Evolutionary conservation across 2,888 invertebrate species (phyloP).

Genomic region (Nesidiocoris tenuis): DNA sequence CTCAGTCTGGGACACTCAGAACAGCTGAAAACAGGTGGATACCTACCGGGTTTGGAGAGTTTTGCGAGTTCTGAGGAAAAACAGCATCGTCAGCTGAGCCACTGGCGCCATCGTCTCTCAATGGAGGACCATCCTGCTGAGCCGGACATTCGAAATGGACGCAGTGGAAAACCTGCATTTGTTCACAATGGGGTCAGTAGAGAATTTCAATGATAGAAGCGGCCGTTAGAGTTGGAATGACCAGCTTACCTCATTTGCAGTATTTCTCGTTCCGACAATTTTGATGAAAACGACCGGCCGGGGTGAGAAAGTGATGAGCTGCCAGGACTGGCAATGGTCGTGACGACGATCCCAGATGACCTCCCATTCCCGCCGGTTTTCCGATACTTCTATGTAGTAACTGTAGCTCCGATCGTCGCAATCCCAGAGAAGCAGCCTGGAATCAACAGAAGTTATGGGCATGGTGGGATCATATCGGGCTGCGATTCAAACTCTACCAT

Average conservation of each 20-base stretch:
- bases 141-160: constrained; percentile 96
- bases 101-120: neutral
- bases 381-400: constrained; percentile 92
- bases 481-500: too few relatives aligned
- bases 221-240: constrained; percentile 56
- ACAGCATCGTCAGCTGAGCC: neutral
- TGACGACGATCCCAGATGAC: constrained; percentile 83
- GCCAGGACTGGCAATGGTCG: constrained; percentile 92
- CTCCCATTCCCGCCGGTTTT: constrained; percentile 90
- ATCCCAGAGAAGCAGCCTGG: constrained; percentile 85
- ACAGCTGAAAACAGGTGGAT: neutral
- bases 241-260: constrained; percentile 92
- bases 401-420: constrained; percentile 93
- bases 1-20: too few relatives aligned
- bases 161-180: constrained; percentile 85
- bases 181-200: neutral
- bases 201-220: neutral
- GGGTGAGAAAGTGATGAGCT: constrained; percentile 79
- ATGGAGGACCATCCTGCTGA: neutral
- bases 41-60: neutral
- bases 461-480: too few relatives aligned
- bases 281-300: constrained; percentile 89
- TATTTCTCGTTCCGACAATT: constrained; percentile 94
- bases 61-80: neutral
- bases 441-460: too few relatives aligned